phyloP scores from a whole-genome alignment of 1,140 invertebrate genomes.

The Cydia pomonella region DNA sequence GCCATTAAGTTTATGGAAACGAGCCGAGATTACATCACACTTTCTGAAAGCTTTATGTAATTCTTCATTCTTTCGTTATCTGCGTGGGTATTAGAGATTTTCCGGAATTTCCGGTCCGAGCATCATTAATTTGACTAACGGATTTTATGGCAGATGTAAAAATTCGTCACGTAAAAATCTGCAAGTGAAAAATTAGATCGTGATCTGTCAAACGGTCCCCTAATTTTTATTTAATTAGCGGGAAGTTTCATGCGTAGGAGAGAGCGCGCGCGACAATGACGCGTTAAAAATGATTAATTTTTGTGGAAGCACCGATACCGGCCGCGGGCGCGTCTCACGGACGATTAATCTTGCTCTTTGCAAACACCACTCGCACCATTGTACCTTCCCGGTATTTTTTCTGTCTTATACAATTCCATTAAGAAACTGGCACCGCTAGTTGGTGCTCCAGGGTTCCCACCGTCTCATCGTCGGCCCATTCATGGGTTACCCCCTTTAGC shows the following conservation, averaged over 20 bases:
- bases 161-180: slow-evolving; percentile 51
- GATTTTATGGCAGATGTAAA: slow-evolving; percentile 59
- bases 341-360: slow-evolving; percentile 76
- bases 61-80: slow-evolving; percentile 56
- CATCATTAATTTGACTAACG: slow-evolving; percentile 60
- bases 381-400: slow-evolving; percentile 75
- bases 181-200: slow-evolving; percentile 59
- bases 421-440: slow-evolving; percentile 76
- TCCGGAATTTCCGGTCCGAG: slow-evolving; percentile 47
- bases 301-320: slow-evolving; percentile 61
- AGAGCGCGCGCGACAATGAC: slow-evolving; percentile 63
- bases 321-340: slow-evolving; percentile 54
- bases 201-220: slow-evolving; percentile 71
- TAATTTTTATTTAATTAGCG: slow-evolving; percentile 79
- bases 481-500: slow-evolving; percentile 59
- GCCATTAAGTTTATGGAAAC: slow-evolving; percentile 80
- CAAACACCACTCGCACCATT: slow-evolving; percentile 66
- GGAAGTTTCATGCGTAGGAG: slow-evolving; percentile 69
- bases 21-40: slow-evolving; percentile 77
- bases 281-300: slow-evolving; percentile 79
- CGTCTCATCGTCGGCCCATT: slow-evolving; percentile 69
- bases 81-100: slow-evolving; percentile 47
- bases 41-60: slow-evolving; percentile 78
- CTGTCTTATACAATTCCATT: slow-evolving; percentile 74
- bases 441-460: slow-evolving; percentile 60